Evolutionary conservation across 2,113 vertebrate species (phyloP).

Genomic region (Pluvianellus socialis): DNA sequence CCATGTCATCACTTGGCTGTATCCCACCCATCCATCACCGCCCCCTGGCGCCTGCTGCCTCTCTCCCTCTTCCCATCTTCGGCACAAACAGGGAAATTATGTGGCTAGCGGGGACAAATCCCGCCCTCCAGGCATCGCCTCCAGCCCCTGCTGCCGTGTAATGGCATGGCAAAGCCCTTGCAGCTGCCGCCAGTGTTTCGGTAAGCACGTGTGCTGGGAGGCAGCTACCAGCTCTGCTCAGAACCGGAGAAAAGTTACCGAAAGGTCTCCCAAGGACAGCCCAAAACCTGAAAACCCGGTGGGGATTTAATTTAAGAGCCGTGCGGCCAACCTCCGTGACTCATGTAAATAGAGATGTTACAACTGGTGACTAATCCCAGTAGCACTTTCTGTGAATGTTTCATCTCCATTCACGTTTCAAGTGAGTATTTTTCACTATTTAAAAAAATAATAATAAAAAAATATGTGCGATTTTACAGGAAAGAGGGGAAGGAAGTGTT

Average conservation of each 20-base stretch:
- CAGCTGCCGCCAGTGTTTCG: constrained; percentile 20
- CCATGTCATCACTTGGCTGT: fast-evolving
- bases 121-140: background rate
- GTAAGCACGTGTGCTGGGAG: constrained; percentile 42
- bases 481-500: background rate
- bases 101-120: fast-evolving
- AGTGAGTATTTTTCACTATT: background rate
- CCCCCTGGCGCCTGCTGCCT: fast-evolving
- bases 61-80: fast-evolving
- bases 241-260: background rate
- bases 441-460: background rate
- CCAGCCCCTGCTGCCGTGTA: background rate
- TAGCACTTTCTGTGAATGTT: background rate
- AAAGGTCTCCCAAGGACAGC: constrained; percentile 72
- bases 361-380: constrained; percentile 30
- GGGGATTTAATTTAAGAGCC: constrained; percentile 32
- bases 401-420: background rate
- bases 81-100: fast-evolving
- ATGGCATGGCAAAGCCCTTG: background rate
- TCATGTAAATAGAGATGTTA: constrained; percentile 39
- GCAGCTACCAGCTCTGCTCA: constrained; percentile 52
- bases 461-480: background rate
- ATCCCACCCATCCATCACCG: background rate
- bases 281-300: constrained; percentile 5
- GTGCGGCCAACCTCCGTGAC: constrained; percentile 47